Evolutionary conservation across 2,888 invertebrate genomes (phyloP), one percentile per base, ranked within the genome.

Genomic region (Gasteruption jaculator): DNA sequence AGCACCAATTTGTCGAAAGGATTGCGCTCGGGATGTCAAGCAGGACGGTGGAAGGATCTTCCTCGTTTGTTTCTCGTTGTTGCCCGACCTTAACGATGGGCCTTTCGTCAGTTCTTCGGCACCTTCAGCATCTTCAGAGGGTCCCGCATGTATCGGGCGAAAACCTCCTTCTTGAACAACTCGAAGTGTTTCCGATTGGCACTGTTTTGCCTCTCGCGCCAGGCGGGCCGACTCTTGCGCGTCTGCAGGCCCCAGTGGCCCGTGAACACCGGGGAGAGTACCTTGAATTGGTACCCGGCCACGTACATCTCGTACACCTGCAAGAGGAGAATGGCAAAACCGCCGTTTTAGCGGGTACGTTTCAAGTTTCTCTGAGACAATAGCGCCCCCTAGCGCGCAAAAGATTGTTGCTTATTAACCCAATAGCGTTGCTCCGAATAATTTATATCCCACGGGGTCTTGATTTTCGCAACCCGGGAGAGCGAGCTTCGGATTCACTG

Each of bases 271-370:
- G 91, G 91, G 0, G 91, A 87, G 8, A 92, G 76, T 1, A 93
- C 91, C 59, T 82, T 80, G 73, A 92, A 91, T 65, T 87, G 83
- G 73, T 88, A 92, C 5, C 91, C 91, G 31, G 89, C 85, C 20
- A 91, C 81, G 65, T 82, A 89, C 87, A 91, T 91, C 74, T 93
- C 92, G 73, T 91, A 91, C 24, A 91, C 91, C 91, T 91, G 73
- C 6, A 73, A 72, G 42, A 45, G 53, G 33, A 50, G 30, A 32
- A 14, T 48, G 26, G n/a, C n/a, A n/a, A 7, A 27, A 14, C 20
- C 8, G 5, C 18, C 26, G 12, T 15, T 5, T 31, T 15, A 5
- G 7, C 12, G 14, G 4, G 19, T 22, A 37, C 34, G 27, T 4
- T 34, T 16, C 19, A 21, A 27, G 5, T 29, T 40, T 27, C 16